phyloP scores from a whole-genome alignment of 2,888 invertebrate species.

The Cosmia trapezina region DNA sequence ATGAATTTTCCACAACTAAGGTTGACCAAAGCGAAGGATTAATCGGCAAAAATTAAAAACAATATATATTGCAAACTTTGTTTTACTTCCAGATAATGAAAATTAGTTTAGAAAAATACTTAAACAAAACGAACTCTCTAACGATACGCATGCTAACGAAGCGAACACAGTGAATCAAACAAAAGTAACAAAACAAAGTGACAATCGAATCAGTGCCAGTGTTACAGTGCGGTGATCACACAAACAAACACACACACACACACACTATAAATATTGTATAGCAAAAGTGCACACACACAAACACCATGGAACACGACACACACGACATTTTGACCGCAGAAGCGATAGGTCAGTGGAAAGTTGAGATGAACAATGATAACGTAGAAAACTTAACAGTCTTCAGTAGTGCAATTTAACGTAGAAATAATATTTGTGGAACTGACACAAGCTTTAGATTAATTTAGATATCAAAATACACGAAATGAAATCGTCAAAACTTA shows the following conservation, averaged over 20 bases:
- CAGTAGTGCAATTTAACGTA: constrained; percentile 10
- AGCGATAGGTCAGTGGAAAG: constrained; percentile 86
- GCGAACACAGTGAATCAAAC: constrained; percentile 50
- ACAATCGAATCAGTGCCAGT: constrained; percentile 57
- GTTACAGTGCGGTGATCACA: constrained; percentile 64
- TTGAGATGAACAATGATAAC: constrained; percentile 63
- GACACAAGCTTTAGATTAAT: not conserved
- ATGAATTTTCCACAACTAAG: too few species aligned
- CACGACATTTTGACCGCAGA: constrained; percentile 82
- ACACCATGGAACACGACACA: constrained; percentile 83
- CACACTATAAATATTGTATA: constrained; percentile 55
- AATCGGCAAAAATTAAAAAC: not conserved
- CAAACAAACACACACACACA: constrained; percentile 45
- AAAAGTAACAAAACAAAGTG: constrained; percentile 40
- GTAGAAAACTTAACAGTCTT: constrained; percentile 34
- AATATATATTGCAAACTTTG: not conserved
- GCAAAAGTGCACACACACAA: constrained; percentile 62
- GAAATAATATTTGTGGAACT: constrained; percentile 52
- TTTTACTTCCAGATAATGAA: constrained; percentile 39
- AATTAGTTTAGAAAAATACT: constrained; percentile 46
- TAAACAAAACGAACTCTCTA: constrained; percentile 58
- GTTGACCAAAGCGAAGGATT: not conserved
- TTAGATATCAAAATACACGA: too few species aligned
- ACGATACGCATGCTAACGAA: constrained; percentile 58
- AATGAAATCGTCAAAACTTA: too few species aligned